These are phyloP conservation scores for Panorpa germanica DNA, from an alignment of 2,888 invertebrate genomes.

Conservation along the genomic window DNA sequence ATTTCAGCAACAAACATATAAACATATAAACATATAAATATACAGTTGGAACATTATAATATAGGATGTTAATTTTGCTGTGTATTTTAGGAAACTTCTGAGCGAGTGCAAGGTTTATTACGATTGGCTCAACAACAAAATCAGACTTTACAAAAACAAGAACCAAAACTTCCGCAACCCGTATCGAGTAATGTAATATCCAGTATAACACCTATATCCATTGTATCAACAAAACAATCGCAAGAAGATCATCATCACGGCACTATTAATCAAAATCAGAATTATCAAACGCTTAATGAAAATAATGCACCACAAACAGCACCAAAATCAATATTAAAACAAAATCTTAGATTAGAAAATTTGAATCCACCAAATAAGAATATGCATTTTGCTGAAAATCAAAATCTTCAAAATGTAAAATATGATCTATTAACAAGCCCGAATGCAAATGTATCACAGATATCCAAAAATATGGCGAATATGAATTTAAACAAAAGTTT, in stretches of 20 bases:
- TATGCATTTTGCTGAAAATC: conserved; percentile 24
- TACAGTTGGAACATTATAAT: no score
- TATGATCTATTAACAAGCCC: no score
- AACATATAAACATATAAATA: no score
- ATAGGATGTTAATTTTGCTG: no score
- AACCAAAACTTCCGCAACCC: conserved; percentile 16
- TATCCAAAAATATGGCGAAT: conserved; percentile 20
- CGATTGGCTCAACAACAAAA: conserved; percentile 24
- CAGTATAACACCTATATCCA: conserved; percentile 2
- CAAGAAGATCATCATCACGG: not conserved
- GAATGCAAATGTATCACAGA: conserved; percentile 19
- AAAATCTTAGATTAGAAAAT: conserved; percentile 16
- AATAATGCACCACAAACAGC: not conserved
- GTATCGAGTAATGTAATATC: conserved; percentile 10
- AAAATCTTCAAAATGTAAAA: conserved; percentile 14
- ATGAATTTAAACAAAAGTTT: conserved; percentile 16
- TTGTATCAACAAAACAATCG: conserved; percentile 7
- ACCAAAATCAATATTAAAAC: conserved; percentile 24
- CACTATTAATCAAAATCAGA: no score
- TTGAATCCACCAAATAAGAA: conserved; percentile 19
- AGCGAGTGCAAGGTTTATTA: conserved; percentile 32
- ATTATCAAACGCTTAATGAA: no score
- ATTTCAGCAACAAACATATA: no score
- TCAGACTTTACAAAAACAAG: conserved; percentile 20
- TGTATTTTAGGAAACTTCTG: no score